Evolutionary conservation across 1,140 invertebrate species (phyloP), one percentile per base, ranked within the genome.

Genomic region (Macrocentrus cingulum): DNA sequence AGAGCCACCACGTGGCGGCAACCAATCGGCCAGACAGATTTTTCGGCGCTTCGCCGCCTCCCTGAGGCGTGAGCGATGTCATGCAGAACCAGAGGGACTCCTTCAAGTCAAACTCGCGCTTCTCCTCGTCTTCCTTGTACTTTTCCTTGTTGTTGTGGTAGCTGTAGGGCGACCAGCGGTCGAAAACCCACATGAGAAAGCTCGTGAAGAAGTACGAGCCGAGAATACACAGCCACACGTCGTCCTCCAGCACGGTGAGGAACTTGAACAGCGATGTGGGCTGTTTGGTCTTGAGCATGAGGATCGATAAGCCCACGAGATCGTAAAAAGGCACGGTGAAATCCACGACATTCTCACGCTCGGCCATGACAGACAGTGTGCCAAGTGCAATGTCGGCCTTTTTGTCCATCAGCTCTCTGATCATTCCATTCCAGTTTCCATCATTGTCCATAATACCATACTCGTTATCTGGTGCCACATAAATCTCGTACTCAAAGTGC

Each of bases 11-110:
- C 0, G 94, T 97, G 1, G 94, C 95, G 0, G 94, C 95, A 0
- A 98, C 89, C 0, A 98, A 80, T 56, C 94, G 83, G 0, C 95
- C 95, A 0, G 93, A 97, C 0, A 97, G 79, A 79, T 95, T 95
- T 71, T 95, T 94, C 0, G 97, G 97, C 0, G 96, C 96, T 77
- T 99, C 96, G 0, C 96, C 96, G 2, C 94, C 94, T 0, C 94
- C 92, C 82, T 98, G 95, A 0, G 95, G 95, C 0, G 95, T 98
- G 5, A 98, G 72, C 0, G 95, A 98, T 16, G 95, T 98, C 94
- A 99, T 98, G 70, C 96, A 98, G 75, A 99, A 99, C 96, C 97
- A 98, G 0, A 98, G 81, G 70, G 94, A 97, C 78, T 98, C 96
- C 69, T 97, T 97, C 1, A 98, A 78, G 16, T 90, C 95, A 66